Evolutionary conservation across 2,888 invertebrate genomes (phyloP).

Genomic region (Seira ritae): DNA sequence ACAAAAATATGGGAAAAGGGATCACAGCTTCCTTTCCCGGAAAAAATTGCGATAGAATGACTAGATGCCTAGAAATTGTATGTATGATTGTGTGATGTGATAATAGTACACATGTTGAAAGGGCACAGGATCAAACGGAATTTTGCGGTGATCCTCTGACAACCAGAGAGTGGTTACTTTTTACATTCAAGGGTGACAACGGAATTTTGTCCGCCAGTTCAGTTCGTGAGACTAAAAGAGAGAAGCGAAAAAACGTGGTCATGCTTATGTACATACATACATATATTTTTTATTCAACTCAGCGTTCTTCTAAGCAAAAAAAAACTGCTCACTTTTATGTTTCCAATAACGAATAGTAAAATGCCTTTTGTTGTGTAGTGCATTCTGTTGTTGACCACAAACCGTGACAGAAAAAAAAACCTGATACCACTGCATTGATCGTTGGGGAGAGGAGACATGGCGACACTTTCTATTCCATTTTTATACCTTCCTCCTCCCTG

Average conservation of each 20-base stretch:
- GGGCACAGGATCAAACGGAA: conserved; percentile 58
- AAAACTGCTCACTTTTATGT: neutral
- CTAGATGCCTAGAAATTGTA: neutral
- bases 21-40: conserved; percentile 20
- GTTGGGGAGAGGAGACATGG: conserved; percentile 3
- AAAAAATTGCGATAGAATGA: neutral
- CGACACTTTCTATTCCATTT: conserved; percentile 9
- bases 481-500: conserved; percentile 21
- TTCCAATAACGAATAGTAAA: conserved; percentile 35
- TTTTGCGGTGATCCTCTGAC: conserved; percentile 61
- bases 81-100: conserved; percentile 23
- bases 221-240: conserved; percentile 17
- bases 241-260: neutral
- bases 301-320: neutral
- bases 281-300: conserved; percentile 4
- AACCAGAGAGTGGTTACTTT: conserved; percentile 59
- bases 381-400: conserved; percentile 43
- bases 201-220: conserved; percentile 38
- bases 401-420: conserved; percentile 57
- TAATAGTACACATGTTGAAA: conserved; percentile 35
- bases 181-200: conserved; percentile 57
- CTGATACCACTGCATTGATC: conserved; percentile 54
- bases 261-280: neutral
- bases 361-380: conserved; percentile 37
- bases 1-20: neutral